Evolutionary conservation across 2,113 vertebrate species (phyloP), one percentile per base, ranked within the genome.

Genomic region (Prionailurus viverrinus): DNA sequence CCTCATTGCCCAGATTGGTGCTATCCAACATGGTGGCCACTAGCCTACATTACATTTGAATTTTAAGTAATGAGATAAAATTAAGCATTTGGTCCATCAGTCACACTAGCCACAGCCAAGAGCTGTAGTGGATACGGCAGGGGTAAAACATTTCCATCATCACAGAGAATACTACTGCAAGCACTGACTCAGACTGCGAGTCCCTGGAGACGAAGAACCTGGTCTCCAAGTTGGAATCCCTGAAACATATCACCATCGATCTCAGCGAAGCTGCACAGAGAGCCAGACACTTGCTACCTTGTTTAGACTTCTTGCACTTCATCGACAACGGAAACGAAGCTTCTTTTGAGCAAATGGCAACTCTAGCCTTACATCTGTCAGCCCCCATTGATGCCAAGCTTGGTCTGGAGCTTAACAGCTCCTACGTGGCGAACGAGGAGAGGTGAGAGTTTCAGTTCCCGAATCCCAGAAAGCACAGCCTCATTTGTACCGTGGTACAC

Each of bases 201-300:
- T 7, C 5, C 16, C 16, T 3, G 16, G 61, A 63, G 16, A 80
- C 18, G 7, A 14, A 68, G 36, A 51, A 14, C n/a, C 13, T 66
- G 23, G 1, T 39, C 31, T 51, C 16, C 25, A 6, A 10, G 2
- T 10, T n/a, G n/a, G 4, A 79, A 53, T 4, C 3, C 16, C 55
- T 55, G 16, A 1, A 27, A 21, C 16, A 65, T 41, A 12, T 13
- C 25, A 81, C 36, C 7, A 1, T 0, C 7, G 21, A 25, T 11
- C 58, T 89, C 53, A 7, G 0, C 33, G 48, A 63, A 85, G 45
- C 23, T 63, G 0, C 2, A 8, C 8, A 11, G 29, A 27, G n/a
- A 94, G 5, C 31, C 97, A 97, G 92, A 95, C 29, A 94, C 95
- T 97, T 97, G 96, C 76, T 87, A 84, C 63, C 23, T 48, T 88